Conservation (phyloP, 2,888 invertebrate species). For the Epinotia brunnichana region DNA sequence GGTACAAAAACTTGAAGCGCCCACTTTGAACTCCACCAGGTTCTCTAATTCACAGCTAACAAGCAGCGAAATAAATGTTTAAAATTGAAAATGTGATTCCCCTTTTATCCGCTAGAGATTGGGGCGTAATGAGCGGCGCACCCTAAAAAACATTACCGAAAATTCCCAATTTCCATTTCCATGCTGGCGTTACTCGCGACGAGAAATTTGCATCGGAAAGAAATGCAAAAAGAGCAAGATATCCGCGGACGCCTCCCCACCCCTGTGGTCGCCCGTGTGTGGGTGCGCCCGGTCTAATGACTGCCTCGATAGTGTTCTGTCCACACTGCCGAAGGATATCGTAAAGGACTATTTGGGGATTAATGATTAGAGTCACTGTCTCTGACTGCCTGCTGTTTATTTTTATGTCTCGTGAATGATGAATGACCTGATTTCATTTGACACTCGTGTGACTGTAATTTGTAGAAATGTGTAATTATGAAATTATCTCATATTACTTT, state of each 20-base stretch:
- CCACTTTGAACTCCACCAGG: not conserved
- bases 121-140: constrained; percentile 42
- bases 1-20: constrained; percentile 20
- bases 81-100: constrained; percentile 34
- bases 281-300: constrained; percentile 34
- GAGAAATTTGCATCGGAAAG: constrained; percentile 76
- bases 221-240: constrained; percentile 73
- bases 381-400: not conserved
- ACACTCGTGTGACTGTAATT: not conserved
- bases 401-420: not conserved
- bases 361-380: not conserved
- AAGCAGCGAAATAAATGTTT: constrained; percentile 31
- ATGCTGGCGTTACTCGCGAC: constrained; percentile 57
- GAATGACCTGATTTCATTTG: not conserved
- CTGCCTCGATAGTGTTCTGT: constrained; percentile 39
- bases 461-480: not conserved
- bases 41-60: constrained; percentile 27
- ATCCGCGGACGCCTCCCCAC: constrained; percentile 48
- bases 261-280: constrained; percentile 30
- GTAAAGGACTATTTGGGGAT: constrained; percentile 3
- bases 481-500: not conserved
- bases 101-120: constrained; percentile 35
- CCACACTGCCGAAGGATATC: constrained; percentile 33
- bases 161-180: constrained; percentile 71
- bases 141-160: constrained; percentile 63